A percentile compares a stretch with the other conserved stretches of the same genome.
phyloP scores from a whole-genome alignment of 1,140 invertebrate genomes.

The Triops longicaudatus region DNA sequence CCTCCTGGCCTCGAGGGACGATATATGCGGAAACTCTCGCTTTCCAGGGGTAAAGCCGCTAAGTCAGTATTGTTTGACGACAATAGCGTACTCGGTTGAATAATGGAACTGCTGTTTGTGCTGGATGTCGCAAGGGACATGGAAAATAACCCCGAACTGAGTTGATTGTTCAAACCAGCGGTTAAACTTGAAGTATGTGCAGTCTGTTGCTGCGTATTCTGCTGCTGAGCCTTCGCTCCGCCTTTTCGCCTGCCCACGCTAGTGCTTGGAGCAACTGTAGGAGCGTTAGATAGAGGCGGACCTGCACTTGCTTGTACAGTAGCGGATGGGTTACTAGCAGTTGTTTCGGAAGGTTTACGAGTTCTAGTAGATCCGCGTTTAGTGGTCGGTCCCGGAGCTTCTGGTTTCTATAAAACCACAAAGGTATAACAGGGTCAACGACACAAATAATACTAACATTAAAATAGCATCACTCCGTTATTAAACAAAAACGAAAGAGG shows the following conservation, averaged over 20 bases:
- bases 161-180: conserved; percentile 29
- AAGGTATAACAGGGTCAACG: no score
- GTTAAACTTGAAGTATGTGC: not conserved
- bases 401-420: conserved; percentile 44
- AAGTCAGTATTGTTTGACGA: not conserved
- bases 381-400: conserved; percentile 33
- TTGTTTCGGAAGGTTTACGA: not conserved
- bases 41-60: conserved; percentile 27
- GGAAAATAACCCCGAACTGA: not conserved
- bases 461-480: no score
- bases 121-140: not conserved
- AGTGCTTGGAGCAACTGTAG: conserved; percentile 4
- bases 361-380: conserved; percentile 13
- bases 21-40: conserved; percentile 52
- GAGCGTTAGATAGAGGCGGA: not conserved
- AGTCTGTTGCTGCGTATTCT: not conserved
- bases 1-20: conserved; percentile 33
- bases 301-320: not conserved
- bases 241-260: not conserved
- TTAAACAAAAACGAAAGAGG: no score
- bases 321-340: conserved; percentile 16
- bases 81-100: conserved; percentile 13
- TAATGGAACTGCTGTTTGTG: conserved; percentile 1
- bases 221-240: not conserved
- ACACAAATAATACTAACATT: no score